Conservation (phyloP, 2,113 vertebrate genomes). For the Brevimyrus niger region DNA sequence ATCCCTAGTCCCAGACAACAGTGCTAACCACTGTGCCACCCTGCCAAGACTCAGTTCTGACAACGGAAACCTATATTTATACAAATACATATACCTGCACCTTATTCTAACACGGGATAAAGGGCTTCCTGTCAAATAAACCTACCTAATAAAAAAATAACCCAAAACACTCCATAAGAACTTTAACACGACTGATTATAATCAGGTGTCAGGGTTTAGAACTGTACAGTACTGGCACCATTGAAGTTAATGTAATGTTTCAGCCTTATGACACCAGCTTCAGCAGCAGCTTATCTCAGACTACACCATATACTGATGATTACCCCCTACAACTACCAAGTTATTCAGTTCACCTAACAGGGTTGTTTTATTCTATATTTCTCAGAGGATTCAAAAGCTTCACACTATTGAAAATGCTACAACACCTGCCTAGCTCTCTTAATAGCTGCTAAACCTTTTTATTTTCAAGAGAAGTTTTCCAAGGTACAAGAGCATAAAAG, state of each 20-base stretch:
- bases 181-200: not conserved
- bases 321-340: not conserved
- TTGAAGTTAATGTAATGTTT: not conserved
- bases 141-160: not conserved
- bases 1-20: not conserved
- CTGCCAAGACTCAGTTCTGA: not conserved
- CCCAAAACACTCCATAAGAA: not conserved
- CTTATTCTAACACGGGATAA: not conserved
- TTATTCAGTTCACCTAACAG: not conserved
- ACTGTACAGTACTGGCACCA: not conserved
- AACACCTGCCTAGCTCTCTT: not conserved
- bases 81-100: not conserved
- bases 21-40: not conserved
- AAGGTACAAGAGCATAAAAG: not conserved
- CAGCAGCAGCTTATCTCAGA: not conserved
- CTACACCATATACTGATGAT: not conserved
- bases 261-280: not conserved
- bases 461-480: not conserved
- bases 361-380: not conserved
- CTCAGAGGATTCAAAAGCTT: not conserved
- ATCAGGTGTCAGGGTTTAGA: not conserved
- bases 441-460: not conserved
- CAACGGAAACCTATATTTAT: not conserved
- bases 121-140: not conserved
- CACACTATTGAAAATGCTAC: not conserved